Base-by-base conservation (phyloP, 2,888 invertebrate species). In the Cantharis rustica region DNA sequence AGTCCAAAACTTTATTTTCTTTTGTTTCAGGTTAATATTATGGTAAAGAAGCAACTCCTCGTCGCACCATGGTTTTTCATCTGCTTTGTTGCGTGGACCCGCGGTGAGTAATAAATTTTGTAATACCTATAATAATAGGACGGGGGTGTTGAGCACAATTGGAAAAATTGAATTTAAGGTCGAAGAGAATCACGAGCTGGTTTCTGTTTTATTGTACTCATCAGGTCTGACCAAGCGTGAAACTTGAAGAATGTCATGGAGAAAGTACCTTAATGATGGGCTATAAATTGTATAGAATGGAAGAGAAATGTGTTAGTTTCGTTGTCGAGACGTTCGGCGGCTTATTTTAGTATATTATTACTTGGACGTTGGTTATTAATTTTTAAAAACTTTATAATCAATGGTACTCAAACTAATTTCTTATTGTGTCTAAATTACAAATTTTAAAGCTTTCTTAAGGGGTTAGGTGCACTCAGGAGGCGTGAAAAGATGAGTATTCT, bases 21-120 rank as follows among this genome's bases (percentile, higher is more conserved):
- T n/a, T 71, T 71, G 47, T 73, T 71, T n/a, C 75, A 77, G 77
- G 17, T 69, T 47, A 62, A 27, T 74, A 77, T 74, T 77, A 77
- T 77, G 77, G 72, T 75, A 75, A 77, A 77, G 69, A 77, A 68
- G 66, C 61, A 27, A 16, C 72, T 47, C 27, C 16, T 72, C 47
- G 62, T 63, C 16, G 61, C 69, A 69, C 74, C 70, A 77, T 77
- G 77, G 61, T 23, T 68, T 68, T 72, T 77, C 11, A 10, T 77
- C 47, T 71, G 69, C 66, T 69, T 69, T 26, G 72, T 74, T 16
- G n/a, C 47, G n/a, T 47, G 61, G 69, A 68, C 71, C 17, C 31
- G 26, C 68, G 77, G 77, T 77, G 31, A 77, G 74, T 68, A 20
- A 16, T 15, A 15, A n/a, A n/a, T 47, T 47, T n/a, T 47, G 2